Percentiles rank a stretch among this genome's conserved stretches.
phyloP scores from a whole-genome alignment of 2,888 invertebrate genomes.

The Uloborus plumipes region DNA sequence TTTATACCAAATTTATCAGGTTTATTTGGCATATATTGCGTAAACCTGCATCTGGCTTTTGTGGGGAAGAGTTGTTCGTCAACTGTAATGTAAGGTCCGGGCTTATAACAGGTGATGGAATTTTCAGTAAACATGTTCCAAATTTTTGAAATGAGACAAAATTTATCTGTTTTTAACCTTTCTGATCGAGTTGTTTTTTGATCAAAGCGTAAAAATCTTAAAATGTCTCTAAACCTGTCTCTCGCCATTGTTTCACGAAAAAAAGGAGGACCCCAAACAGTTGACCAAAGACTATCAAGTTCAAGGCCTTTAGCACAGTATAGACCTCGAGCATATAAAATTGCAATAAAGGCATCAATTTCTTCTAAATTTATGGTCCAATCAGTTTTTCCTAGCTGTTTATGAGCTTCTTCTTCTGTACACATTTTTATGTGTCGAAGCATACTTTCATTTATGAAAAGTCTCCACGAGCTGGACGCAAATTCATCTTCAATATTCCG shows the following conservation, averaged over 20 bases:
- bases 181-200: background rate
- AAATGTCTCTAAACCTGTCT: background rate
- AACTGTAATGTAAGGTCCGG: background rate
- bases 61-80: background rate
- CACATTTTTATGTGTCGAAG: background rate
- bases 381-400: too few relatives aligned
- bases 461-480: background rate
- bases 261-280: slow-evolving; percentile 1
- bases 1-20: too few relatives aligned
- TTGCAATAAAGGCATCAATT: too few relatives aligned
- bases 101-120: background rate
- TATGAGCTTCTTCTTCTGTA: background rate
- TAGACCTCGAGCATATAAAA: too few relatives aligned
- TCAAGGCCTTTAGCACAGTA: too few relatives aligned
- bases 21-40: background rate
- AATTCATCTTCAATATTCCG: background rate
- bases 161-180: background rate
- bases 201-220: too few relatives aligned
- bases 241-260: background rate
- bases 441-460: background rate
- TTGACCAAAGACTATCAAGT: too few relatives aligned
- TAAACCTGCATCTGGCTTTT: background rate
- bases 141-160: background rate
- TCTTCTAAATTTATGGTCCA: too few relatives aligned
- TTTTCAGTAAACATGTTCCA: too few relatives aligned